phyloP scores from a whole-genome alignment of 2,113 vertebrate genomes.

The Tichodroma muraria region DNA sequence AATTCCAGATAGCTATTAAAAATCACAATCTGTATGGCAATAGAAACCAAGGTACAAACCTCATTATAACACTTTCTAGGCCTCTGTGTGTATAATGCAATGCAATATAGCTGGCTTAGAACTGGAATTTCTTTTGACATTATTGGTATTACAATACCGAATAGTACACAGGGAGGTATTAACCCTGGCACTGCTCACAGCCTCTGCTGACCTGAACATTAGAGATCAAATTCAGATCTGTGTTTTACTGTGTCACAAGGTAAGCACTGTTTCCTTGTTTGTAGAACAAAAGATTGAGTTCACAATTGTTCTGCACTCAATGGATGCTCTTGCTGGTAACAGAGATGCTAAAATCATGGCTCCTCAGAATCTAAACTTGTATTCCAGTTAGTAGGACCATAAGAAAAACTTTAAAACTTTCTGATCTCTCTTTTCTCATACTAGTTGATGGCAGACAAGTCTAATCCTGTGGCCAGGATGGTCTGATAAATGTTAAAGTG shows the following conservation, averaged over 20 bases:
- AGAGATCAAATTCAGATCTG: neutral
- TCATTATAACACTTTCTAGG: neutral
- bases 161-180: neutral
- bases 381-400: neutral
- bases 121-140: neutral
- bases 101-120: neutral
- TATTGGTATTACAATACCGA: neutral
- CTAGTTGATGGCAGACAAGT: neutral
- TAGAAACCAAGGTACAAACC: neutral
- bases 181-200: neutral
- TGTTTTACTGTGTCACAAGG: neutral
- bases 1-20: neutral
- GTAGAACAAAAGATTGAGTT: neutral
- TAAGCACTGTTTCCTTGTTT: neutral
- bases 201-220: neutral
- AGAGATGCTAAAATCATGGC: neutral
- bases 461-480: neutral
- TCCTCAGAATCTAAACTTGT: neutral
- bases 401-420: neutral
- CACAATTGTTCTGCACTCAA: neutral
- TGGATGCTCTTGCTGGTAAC: neutral
- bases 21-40: neutral
- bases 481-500: neutral
- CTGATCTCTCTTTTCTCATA: neutral
- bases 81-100: neutral